phyloP scores from a whole-genome alignment of 1,140 invertebrate species.

The Triops cancriformis region DNA sequence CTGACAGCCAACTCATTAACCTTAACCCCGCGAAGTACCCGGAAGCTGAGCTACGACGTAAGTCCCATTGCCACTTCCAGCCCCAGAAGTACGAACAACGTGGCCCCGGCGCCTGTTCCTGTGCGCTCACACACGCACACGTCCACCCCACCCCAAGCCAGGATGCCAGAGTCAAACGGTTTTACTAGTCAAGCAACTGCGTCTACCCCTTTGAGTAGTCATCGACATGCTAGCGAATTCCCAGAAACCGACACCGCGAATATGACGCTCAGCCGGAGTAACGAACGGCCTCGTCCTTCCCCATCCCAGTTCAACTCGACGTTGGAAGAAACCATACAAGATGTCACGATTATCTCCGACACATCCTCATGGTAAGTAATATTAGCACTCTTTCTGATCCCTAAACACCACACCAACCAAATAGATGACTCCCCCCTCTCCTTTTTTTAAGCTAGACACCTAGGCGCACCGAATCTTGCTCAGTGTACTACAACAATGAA shows the following conservation, averaged over 20 bases:
- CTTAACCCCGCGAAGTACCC: constrained; percentile 20
- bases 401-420: no score
- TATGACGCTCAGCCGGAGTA: neutral
- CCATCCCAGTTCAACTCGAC: constrained; percentile 15
- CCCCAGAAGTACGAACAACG: neutral
- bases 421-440: no score
- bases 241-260: neutral
- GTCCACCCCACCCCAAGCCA: neutral
- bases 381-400: neutral
- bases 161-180: neutral
- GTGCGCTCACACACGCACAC: neutral
- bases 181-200: neutral
- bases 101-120: neutral
- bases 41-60: constrained; percentile 18
- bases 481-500: no score
- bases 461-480: no score
- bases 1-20: neutral
- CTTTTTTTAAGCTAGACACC: no score
- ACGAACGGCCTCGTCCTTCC: constrained; percentile 4
- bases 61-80: constrained; percentile 26
- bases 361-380: constrained; percentile 23
- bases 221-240: neutral
- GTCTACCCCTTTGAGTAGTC: neutral
- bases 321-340: constrained; percentile 28
- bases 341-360: constrained; percentile 23